Evolutionary conservation across 2,888 invertebrate species (phyloP), one percentile per base, ranked within the genome.

Genomic region (Octodonta nipae): DNA sequence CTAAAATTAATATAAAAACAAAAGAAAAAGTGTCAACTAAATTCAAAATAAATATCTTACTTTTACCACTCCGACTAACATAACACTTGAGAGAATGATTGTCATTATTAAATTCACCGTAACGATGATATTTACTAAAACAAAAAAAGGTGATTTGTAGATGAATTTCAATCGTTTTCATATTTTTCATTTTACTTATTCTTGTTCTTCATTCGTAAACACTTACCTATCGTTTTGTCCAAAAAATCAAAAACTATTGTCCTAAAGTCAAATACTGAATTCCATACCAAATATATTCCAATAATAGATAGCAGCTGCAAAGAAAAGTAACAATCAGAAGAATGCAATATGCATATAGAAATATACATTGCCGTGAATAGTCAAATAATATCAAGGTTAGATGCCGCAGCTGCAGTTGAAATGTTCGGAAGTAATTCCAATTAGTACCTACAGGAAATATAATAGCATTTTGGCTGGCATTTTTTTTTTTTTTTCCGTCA

Each of bases 41-140:
- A n/a, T 25, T 16, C 13, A 15, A 13, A 2, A 16, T 29, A 34
- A 30, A 11, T 31, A 13, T 51, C 54, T 66, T 68, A 86, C 86
- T 73, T 75, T 84, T 25, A 75, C 50, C 4, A 78, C 75, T 37
- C 85, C 86, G 31, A 76, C 60, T 20, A 85, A 75, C 46, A 87
- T 71, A 2, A 85, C 65, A n/a, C 68, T 56, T 26, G 84, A 84
- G 55, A 86, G 80, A 36, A 87, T 61, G 37, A 86, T 78, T 4
- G 86, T 86, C 75, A 87, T 84, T 46, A 74, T 73, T 34, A 86
- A 67, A 60, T 84, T 86, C 44, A 86, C 70, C 6, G 76, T 75
- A 40, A 85, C 65, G 47, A 87, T 82, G 41, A 85, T 79, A 65
- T 77, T 76, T 37, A 83, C 78, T 70, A 68, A 43, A 73, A 73